Evolutionary conservation across 1,140 invertebrate species (phyloP).

Genomic region (Drosophila pandora): DNA sequence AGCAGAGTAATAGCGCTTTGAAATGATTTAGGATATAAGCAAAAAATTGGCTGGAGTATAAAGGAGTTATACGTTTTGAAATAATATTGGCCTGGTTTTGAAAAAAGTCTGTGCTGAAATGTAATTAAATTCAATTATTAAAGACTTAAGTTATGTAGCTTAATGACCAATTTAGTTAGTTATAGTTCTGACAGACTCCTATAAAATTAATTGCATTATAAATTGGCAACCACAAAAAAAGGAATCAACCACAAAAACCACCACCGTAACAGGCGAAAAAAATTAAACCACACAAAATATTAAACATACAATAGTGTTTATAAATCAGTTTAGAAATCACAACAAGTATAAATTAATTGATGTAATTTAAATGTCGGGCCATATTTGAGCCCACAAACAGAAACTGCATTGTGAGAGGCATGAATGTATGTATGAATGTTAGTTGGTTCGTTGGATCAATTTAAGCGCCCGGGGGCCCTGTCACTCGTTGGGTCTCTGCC

Average conservation of each 20-base stretch:
- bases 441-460: constrained; percentile 45
- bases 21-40: background rate
- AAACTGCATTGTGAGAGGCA: constrained; percentile 49
- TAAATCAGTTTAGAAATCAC: constrained; percentile 42
- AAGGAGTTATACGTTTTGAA: no score
- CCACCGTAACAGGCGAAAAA: constrained; percentile 9
- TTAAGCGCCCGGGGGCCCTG: constrained; percentile 47
- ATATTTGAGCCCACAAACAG: constrained; percentile 38
- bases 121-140: no score
- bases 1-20: background rate
- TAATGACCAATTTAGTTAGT: constrained; percentile 14
- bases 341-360: constrained; percentile 75
- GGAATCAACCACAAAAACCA: constrained; percentile 64
- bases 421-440: constrained; percentile 33
- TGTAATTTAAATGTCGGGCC: constrained; percentile 68
- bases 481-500: constrained; percentile 43
- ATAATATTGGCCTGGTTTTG: no score
- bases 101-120: no score
- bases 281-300: background rate
- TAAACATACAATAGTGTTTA: constrained; percentile 37
- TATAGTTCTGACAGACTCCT: background rate
- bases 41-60: no score
- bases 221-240: constrained; percentile 60
- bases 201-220: constrained; percentile 56
- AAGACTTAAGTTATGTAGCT: no score